phyloP scores from a whole-genome alignment of 2,888 invertebrate genomes.

The Protophormia terraenovae region DNA sequence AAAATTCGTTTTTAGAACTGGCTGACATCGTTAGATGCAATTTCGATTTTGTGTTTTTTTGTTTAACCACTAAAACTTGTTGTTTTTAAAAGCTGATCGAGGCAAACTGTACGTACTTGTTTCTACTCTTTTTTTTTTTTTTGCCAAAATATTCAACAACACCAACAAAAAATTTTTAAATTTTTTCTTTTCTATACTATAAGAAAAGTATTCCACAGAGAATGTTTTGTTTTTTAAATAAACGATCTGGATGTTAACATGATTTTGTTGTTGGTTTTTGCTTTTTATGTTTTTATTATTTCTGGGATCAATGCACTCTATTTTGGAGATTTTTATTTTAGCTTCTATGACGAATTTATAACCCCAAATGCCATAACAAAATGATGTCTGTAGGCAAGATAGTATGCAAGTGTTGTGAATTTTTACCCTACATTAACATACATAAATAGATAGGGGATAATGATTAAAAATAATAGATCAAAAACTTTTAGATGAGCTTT shows the following conservation, averaged over 20 bases:
- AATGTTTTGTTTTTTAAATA: conserved; percentile 8
- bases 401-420: not conserved
- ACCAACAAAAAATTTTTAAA: not conserved
- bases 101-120: conserved; percentile 57
- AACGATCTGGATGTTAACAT: conserved; percentile 29
- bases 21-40: conserved; percentile 61
- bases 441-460: too few species aligned
- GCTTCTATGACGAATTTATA: conserved; percentile 69
- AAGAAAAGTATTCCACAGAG: conserved; percentile 35
- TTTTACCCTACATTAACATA: not conserved
- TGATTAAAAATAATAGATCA: too few species aligned
- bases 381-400: not conserved
- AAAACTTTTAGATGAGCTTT: too few species aligned
- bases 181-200: conserved; percentile 37
- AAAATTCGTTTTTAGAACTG: conserved; percentile 62
- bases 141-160: not conserved
- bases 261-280: conserved; percentile 24
- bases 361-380: conserved; percentile 25
- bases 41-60: conserved; percentile 18
- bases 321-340: conserved; percentile 64
- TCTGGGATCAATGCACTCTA: conserved; percentile 70
- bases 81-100: conserved; percentile 40
- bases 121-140: not conserved
- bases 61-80: conserved; percentile 43
- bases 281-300: conserved; percentile 28